Conservation (phyloP, 2,888 invertebrate species). For the Perdita meconis region DNA sequence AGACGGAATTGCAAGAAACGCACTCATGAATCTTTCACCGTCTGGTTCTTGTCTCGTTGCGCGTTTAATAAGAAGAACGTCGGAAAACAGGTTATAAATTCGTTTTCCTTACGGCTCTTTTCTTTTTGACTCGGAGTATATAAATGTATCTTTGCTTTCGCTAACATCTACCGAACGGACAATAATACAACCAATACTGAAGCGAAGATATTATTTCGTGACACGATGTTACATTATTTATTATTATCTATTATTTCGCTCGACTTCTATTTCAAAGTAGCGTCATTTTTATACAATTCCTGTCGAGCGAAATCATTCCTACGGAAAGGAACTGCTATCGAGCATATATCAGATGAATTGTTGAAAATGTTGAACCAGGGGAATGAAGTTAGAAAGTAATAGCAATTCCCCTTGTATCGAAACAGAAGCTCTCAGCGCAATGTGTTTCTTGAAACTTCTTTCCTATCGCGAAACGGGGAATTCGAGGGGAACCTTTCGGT, state of each 20-base stretch:
- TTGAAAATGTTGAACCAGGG: too few relatives aligned
- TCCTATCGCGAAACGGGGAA: constrained; percentile 9
- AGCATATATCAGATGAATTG: too few relatives aligned
- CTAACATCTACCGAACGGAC: too few relatives aligned
- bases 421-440: constrained; percentile 11
- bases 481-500: constrained; percentile 10
- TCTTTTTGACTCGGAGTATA: neutral
- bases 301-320: too few relatives aligned
- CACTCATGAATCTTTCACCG: constrained; percentile 14
- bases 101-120: neutral
- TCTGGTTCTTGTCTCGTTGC: constrained; percentile 5
- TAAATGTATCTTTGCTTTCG: neutral
- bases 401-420: neutral
- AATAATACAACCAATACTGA: too few relatives aligned
- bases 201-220: too few relatives aligned
- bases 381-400: too few relatives aligned
- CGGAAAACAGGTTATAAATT: constrained; percentile 11
- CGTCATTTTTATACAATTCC: too few relatives aligned
- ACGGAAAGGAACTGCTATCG: too few relatives aligned
- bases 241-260: too few relatives aligned
- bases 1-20: neutral
- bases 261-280: too few relatives aligned
- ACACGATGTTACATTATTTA: too few relatives aligned
- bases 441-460: constrained; percentile 15
- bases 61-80: constrained; percentile 3